Evolutionary conservation across 2,888 invertebrate genomes (phyloP).

Genomic region (Polymixis lichenea): DNA sequence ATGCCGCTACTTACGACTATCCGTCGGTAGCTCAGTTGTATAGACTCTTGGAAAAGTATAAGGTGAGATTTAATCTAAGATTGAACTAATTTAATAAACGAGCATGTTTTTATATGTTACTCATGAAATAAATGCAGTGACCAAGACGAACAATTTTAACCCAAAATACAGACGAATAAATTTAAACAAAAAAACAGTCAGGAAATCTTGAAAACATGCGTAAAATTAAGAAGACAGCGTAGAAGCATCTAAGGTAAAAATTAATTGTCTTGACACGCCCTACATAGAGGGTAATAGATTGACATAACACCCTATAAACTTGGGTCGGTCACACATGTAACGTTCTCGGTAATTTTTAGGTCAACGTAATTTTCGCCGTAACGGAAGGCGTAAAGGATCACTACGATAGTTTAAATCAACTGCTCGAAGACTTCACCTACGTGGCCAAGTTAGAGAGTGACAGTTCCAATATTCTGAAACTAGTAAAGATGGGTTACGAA

Average conservation of each 20-base stretch:
- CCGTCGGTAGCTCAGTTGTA: conserved; percentile 96
- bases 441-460: conserved; percentile 95
- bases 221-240: neutral
- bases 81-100: neutral
- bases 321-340: conserved; percentile 11
- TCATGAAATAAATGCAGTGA: neutral
- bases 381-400: conserved; percentile 92
- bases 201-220: neutral
- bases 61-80: conserved; percentile 80
- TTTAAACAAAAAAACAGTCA: too few relatives aligned
- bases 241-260: neutral
- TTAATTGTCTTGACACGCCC: conserved; percentile 6
- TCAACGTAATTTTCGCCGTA: conserved; percentile 97
- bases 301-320: conserved; percentile 18
- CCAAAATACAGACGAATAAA: neutral
- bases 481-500: conserved; percentile 95
- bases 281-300: conserved; percentile 14
- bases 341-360: conserved; percentile 80
- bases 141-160: neutral
- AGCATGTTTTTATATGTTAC: neutral
- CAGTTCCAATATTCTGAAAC: conserved; percentile 96
- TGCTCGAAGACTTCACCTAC: conserved; percentile 93
- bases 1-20: conserved; percentile 93
- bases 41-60: conserved; percentile 92
- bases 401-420: conserved; percentile 92